Evolutionary conservation across 2,888 invertebrate species (phyloP).

Genomic region (Orthosia cruda): DNA sequence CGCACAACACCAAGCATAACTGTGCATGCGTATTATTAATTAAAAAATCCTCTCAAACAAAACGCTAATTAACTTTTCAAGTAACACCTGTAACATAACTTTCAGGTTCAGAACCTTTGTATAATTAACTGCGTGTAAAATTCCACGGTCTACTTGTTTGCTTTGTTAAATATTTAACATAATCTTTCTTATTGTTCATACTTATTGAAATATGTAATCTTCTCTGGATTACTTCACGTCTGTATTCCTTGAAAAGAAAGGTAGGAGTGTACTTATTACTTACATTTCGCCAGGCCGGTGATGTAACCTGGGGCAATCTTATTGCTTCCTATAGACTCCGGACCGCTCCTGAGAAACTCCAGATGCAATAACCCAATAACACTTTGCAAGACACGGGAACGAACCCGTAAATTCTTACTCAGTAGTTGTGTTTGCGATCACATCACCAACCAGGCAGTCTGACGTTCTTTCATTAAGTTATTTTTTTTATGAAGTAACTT

Average conservation of each 20-base stretch:
- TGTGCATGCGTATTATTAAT: constrained; percentile 19
- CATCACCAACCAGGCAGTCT: too few relatives aligned
- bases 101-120: constrained; percentile 42
- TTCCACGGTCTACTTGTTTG: constrained; percentile 23
- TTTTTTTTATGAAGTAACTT: too few relatives aligned
- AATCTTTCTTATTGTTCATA: constrained; percentile 30
- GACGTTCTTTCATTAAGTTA: too few relatives aligned
- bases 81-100: constrained; percentile 43
- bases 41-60: constrained; percentile 38
- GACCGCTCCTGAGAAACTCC: too few relatives aligned
- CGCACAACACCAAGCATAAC: background rate
- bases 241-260: too few relatives aligned
- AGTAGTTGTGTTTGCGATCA: too few relatives aligned
- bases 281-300: too few relatives aligned
- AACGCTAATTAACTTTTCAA: constrained; percentile 60
- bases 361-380: too few relatives aligned
- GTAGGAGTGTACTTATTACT: background rate
- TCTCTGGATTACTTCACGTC: background rate
- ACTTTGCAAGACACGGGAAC: too few relatives aligned
- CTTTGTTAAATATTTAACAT: constrained; percentile 35
- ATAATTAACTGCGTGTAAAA: constrained; percentile 52
- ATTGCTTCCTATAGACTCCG: too few relatives aligned
- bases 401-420: too few relatives aligned
- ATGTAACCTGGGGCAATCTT: too few relatives aligned
- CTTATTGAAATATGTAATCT: constrained; percentile 22